These are phyloP conservation scores for Falcaria lacertinaria DNA, from an alignment of 2,888 invertebrate genomes.

Conservation along the genomic window DNA sequence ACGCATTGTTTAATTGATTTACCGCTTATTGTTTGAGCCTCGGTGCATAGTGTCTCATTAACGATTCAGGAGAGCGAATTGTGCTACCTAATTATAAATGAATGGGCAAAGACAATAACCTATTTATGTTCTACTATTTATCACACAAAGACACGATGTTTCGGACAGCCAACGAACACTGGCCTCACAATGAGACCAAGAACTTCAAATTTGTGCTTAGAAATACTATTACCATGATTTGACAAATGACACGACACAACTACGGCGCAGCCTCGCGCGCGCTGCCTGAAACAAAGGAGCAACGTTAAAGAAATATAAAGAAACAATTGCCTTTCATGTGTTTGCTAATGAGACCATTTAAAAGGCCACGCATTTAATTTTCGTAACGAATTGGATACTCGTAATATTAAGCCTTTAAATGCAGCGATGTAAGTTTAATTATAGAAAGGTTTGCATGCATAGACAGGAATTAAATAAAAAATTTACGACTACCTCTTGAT, in stretches of 20 bases:
- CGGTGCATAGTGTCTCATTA: slow-evolving; percentile 60
- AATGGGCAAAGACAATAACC: slow-evolving; percentile 70
- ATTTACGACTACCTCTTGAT: neutral
- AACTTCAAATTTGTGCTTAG: slow-evolving; percentile 66
- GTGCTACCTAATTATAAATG: slow-evolving; percentile 76
- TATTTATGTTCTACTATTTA: slow-evolving; percentile 77
- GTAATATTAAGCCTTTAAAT: neutral
- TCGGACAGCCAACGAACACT: slow-evolving; percentile 52
- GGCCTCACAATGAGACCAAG: slow-evolving; percentile 44
- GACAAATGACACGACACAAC: slow-evolving; percentile 51
- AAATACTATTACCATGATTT: slow-evolving; percentile 60
- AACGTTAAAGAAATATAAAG: slow-evolving; percentile 55
- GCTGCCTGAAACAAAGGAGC: slow-evolving; percentile 52
- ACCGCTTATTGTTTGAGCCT: slow-evolving; percentile 60
- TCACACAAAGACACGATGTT: slow-evolving; percentile 73
- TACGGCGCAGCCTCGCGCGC: slow-evolving; percentile 54
- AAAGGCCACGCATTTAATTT: slow-evolving; percentile 26
- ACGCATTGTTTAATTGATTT: slow-evolving; percentile 65
- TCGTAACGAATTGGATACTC: slow-evolving; percentile 21
- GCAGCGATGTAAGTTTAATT: neutral
- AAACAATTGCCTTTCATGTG: slow-evolving; percentile 70
- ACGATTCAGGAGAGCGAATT: slow-evolving; percentile 74
- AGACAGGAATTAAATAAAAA: neutral
- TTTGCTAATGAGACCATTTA: slow-evolving; percentile 50
- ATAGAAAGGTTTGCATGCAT: neutral